A percentile compares a stretch with the other conserved stretches of the same genome.
Conservation (phyloP, 1,140 invertebrate species). For the Periplaneta americana region DNA sequence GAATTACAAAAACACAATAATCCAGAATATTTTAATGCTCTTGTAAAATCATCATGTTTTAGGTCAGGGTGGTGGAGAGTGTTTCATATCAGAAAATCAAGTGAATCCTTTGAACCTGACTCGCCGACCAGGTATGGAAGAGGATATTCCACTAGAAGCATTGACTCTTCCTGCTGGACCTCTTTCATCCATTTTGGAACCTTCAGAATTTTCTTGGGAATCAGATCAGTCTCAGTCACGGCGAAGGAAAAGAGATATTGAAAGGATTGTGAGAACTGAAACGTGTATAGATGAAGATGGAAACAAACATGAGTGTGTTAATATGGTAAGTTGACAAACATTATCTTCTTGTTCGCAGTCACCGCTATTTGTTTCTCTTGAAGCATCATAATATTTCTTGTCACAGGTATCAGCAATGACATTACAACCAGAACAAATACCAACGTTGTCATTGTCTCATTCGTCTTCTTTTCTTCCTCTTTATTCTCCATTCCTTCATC, state of each 20-base stretch:
- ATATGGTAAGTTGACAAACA: conserved; percentile 53
- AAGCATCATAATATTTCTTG: no score
- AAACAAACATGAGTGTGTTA: conserved; percentile 63
- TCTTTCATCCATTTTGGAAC: conserved; percentile 16
- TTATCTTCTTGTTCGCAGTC: neutral
- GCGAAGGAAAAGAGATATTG: conserved; percentile 57
- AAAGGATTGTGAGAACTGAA: conserved; percentile 66
- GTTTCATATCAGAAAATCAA: conserved; percentile 45
- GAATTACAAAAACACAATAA: no score
- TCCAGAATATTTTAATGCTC: no score
- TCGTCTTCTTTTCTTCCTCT: no score
- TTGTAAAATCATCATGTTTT: no score
- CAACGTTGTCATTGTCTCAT: no score
- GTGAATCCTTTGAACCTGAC: conserved; percentile 65
- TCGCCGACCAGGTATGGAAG: conserved; percentile 37
- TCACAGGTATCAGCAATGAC: no score
- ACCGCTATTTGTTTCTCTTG: no score
- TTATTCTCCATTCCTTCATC: no score
- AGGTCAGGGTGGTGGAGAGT: conserved; percentile 44
- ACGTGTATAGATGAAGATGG: conserved; percentile 63
- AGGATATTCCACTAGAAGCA: neutral
- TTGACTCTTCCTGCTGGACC: neutral
- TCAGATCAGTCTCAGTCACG: neutral
- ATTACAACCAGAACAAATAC: no score
- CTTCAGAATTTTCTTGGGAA: neutral